A percentile compares a stretch with the other conserved stretches of the same genome.
Evolutionary conservation across 2,113 vertebrate species (phyloP).

Genomic region (Ailurus styani): DNA sequence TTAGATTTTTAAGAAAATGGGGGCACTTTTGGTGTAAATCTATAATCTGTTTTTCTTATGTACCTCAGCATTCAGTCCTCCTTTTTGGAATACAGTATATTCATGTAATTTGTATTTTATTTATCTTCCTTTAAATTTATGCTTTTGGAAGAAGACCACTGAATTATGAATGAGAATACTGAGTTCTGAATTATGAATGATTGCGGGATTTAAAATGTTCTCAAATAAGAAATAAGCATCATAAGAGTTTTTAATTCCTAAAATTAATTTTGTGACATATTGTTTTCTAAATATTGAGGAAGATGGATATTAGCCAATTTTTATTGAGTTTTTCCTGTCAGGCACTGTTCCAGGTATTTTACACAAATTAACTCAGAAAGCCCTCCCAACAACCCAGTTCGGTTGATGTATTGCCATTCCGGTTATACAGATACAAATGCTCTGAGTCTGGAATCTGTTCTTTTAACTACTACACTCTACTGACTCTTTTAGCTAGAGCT

Average conservation of each 20-base stretch:
- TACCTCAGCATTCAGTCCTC: not conserved
- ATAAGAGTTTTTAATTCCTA: not conserved
- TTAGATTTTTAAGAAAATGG: not conserved
- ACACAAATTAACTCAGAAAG: not conserved
- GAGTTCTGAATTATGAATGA: slow-evolving; percentile 4
- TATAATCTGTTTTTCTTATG: not conserved
- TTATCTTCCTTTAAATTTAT: not conserved
- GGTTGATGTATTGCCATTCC: not conserved
- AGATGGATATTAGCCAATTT: not conserved
- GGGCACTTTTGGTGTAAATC: not conserved
- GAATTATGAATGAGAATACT: not conserved
- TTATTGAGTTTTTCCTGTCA: not conserved
- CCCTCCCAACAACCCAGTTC: not conserved
- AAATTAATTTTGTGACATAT: not conserved
- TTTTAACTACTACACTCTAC: not conserved
- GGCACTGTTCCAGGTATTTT: not conserved
- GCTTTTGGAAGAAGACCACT: not conserved
- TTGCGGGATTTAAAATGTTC: not conserved
- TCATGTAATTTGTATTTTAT: not conserved
- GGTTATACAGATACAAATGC: not conserved
- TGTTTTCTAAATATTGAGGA: not conserved
- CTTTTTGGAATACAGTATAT: not conserved
- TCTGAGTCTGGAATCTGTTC: not conserved
- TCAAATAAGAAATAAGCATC: not conserved
- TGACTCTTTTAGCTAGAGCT: not conserved